These are phyloP conservation scores for Corythaeola cristata DNA, from an alignment of 2,113 vertebrate species.

Conservation along the genomic window DNA sequence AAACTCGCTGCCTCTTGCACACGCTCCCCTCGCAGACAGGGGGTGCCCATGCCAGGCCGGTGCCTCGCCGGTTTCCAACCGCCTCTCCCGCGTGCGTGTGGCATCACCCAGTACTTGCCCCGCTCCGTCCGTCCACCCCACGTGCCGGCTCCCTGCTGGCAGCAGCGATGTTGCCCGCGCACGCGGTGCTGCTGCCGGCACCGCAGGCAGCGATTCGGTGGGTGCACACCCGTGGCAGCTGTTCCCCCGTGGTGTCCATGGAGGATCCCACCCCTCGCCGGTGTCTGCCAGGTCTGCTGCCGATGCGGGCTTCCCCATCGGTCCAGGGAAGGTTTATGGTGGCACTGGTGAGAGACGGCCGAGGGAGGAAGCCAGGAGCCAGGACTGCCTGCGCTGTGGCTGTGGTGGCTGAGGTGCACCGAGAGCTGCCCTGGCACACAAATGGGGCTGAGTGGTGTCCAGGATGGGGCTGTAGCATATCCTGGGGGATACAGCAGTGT, in stretches of 20 bases:
- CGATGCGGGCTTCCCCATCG: background rate
- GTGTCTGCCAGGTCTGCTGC: no score
- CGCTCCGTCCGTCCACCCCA: background rate
- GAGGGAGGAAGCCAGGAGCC: background rate
- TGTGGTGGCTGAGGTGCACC: no score
- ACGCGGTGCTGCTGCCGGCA: background rate
- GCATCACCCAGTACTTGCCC: background rate
- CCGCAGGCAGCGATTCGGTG: background rate
- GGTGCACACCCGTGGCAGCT: background rate
- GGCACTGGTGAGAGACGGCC: background rate
- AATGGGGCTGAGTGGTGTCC: background rate
- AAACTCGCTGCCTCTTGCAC: background rate
- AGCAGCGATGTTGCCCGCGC: fast-evolving
- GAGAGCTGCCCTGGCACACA: background rate
- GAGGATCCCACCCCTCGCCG: background rate
- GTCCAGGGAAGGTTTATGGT: background rate
- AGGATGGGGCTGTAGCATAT: no score
- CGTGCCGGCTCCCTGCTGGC: fast-evolving
- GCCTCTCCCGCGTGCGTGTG: fast-evolving
- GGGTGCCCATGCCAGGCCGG: background rate
- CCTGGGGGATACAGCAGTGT: background rate
- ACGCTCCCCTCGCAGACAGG: fast-evolving
- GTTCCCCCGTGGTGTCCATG: fast-evolving
- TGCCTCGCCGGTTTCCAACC: background rate
- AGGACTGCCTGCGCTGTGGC: background rate